Conservation (phyloP, 2,797 vertebrate species). For the Toxotes lorentzi region DNA sequence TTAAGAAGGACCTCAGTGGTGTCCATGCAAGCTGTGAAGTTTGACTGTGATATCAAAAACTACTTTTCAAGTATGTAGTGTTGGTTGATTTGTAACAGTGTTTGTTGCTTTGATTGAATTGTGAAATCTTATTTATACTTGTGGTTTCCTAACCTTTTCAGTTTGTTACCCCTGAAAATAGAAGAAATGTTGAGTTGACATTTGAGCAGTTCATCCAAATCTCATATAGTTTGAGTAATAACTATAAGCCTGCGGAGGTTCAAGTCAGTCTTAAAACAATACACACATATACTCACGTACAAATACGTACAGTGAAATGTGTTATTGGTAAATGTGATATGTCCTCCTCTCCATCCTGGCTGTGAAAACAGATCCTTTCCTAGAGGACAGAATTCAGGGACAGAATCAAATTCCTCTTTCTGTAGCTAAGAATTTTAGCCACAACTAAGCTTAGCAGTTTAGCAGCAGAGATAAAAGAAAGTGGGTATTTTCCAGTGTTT, state of each 20-base stretch:
- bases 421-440: constrained; percentile 8
- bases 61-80: background rate
- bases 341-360: background rate
- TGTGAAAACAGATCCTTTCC: background rate
- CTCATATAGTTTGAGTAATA: background rate
- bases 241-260: background rate
- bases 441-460: constrained; percentile 2
- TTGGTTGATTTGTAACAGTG: background rate
- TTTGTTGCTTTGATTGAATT: background rate
- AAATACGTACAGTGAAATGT: background rate
- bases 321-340: background rate
- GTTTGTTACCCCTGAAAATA: background rate
- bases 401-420: background rate
- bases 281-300: background rate
- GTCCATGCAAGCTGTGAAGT: background rate
- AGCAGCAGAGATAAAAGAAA: background rate
- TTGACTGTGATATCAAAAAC: background rate
- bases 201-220: background rate
- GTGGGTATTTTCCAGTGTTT: constrained; percentile 1
- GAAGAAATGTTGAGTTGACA: background rate
- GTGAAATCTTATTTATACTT: background rate
- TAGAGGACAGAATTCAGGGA: background rate
- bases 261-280: background rate
- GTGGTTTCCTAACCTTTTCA: background rate
- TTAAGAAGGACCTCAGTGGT: background rate